A percentile compares a stretch with the other conserved stretches of the same genome.
These are phyloP conservation scores for Steinernema scapterisci DNA, from an alignment of 2,888 invertebrate genomes.

Conservation along the genomic window DNA sequence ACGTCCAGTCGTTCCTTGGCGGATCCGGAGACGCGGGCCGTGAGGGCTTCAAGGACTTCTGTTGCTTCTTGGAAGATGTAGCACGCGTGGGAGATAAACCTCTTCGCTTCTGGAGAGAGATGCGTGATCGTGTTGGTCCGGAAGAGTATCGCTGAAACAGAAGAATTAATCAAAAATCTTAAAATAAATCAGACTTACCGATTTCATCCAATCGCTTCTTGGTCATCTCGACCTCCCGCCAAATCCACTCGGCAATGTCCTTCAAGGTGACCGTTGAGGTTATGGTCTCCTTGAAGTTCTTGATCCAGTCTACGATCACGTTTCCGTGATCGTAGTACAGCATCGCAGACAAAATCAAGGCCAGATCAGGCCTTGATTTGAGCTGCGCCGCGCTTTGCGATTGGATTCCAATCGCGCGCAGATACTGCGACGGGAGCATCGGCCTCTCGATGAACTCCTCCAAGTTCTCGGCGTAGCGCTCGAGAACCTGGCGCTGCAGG, in stretches of 20 bases:
- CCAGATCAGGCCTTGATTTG: not conserved
- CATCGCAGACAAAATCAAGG: conserved; percentile 15
- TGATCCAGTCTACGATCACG: not conserved
- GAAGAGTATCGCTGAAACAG: not conserved
- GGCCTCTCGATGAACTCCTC: not conserved
- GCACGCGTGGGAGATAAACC: not conserved
- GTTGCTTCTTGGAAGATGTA: not conserved
- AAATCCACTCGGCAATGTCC: conserved; percentile 11
- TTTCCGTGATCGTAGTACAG: not conserved
- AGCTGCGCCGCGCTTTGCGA: not conserved
- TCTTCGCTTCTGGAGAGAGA: not conserved
- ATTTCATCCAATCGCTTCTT: conserved; percentile 23
- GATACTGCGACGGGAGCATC: conserved; percentile 1
- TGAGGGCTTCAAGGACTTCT: not conserved
- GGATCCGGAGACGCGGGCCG: not conserved
- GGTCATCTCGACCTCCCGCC: conserved; percentile 15
- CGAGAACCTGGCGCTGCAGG: not conserved
- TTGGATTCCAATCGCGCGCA: conserved; percentile 11
- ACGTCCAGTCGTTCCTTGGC: not conserved
- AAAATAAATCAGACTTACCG: not conserved
- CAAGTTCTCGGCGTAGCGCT: not conserved
- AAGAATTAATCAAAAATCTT: not conserved
- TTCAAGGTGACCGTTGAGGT: not conserved
- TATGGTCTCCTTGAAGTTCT: not conserved
- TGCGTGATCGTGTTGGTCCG: conserved; percentile 8